These are phyloP conservation scores for Brachionus plicatilis DNA, from an alignment of 1,140 invertebrate genomes.

Conservation along the genomic window DNA sequence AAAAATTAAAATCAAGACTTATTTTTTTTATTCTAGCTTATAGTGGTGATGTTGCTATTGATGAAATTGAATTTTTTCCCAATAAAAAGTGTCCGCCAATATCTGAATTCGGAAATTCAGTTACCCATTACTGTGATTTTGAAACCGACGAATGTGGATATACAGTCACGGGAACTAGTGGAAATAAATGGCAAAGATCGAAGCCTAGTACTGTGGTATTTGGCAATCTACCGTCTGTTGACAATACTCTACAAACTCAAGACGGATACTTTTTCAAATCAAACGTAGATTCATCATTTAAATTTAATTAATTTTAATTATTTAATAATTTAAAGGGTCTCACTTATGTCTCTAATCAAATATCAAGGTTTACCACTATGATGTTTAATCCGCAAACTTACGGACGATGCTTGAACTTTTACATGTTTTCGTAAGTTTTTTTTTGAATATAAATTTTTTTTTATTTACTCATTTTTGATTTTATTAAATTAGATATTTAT, in stretches of 20 bases:
- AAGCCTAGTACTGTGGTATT: background rate
- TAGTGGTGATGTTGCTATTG: background rate
- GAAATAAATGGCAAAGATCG: background rate
- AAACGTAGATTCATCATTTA: background rate
- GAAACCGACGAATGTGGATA: slow-evolving; percentile 17
- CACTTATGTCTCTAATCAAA: background rate
- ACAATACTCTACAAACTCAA: slow-evolving; percentile 46
- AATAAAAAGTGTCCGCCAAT: background rate
- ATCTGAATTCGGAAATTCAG: background rate
- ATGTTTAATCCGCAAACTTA: background rate
- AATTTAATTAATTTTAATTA: background rate
- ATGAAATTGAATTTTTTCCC: background rate
- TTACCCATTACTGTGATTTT: slow-evolving; percentile 20
- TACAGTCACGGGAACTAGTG: background rate
- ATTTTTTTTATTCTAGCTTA: background rate
- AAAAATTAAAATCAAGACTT: background rate
- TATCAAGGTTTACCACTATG: slow-evolving; percentile 10
- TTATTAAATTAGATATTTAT: background rate
- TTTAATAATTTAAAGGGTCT: background rate
- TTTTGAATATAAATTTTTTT: background rate
- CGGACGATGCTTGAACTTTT: background rate
- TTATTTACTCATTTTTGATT: background rate
- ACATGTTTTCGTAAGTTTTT: slow-evolving; percentile 1
- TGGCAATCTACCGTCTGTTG: slow-evolving; percentile 41
- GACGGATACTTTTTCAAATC: slow-evolving; percentile 62